phyloP scores from a whole-genome alignment of 1,140 invertebrate genomes.

The Drosophila malerkotliana region DNA sequence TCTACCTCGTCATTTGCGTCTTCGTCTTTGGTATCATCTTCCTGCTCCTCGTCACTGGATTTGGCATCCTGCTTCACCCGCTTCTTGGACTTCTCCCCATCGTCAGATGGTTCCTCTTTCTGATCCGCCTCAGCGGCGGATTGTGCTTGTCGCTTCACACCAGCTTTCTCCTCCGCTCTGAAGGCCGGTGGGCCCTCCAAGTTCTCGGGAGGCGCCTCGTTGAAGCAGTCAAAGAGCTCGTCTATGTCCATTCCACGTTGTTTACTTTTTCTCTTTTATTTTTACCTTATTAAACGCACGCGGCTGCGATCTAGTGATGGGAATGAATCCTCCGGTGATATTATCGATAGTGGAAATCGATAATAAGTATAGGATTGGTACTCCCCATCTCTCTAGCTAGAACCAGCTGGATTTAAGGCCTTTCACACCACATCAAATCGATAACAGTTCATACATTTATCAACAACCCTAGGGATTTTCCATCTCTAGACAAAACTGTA shows the following conservation, averaged over 20 bases:
- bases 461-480: background rate
- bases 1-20: conserved; percentile 14
- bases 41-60: background rate
- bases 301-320: background rate
- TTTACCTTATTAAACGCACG: conserved; percentile 12
- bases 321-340: too few relatives aligned
- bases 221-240: conserved; percentile 77
- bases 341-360: too few relatives aligned
- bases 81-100: conserved; percentile 23
- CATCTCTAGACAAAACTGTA: background rate
- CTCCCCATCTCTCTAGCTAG: too few relatives aligned
- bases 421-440: background rate
- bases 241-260: conserved; percentile 67
- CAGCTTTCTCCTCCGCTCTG: conserved; percentile 3
- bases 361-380: too few relatives aligned
- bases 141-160: conserved; percentile 38
- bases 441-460: background rate
- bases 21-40: background rate
- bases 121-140: background rate
- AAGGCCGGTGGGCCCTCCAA: conserved; percentile 5
- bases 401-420: too few relatives aligned
- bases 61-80: conserved; percentile 21
- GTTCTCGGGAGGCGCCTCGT: conserved; percentile 53
- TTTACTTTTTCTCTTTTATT: background rate
- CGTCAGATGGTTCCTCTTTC: background rate